phyloP scores from a whole-genome alignment of 2,888 invertebrate genomes.

The Cryptops parisi region DNA sequence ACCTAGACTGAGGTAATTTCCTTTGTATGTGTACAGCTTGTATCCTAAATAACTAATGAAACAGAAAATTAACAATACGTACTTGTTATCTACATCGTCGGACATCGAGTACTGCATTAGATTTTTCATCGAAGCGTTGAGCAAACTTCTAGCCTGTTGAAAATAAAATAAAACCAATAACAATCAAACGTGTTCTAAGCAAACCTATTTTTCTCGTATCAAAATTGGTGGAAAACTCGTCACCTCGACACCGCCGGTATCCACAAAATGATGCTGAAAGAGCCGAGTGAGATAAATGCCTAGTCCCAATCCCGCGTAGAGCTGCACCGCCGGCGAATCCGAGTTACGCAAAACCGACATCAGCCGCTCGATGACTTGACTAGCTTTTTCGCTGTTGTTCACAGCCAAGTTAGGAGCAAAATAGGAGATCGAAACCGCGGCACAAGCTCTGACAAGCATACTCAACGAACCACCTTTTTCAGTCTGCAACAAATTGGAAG shows the following conservation, averaged over 20 bases:
- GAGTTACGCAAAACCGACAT: neutral
- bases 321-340: conserved; percentile 11
- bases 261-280: conserved; percentile 3
- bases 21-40: neutral
- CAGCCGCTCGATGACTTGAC: neutral
- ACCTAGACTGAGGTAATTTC: neutral
- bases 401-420: neutral
- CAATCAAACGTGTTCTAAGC: too few relatives aligned
- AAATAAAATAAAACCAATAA: too few relatives aligned
- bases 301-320: conserved; percentile 7
- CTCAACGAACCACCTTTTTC: conserved; percentile 3
- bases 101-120: conserved; percentile 1
- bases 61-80: neutral
- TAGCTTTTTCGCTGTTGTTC: neutral
- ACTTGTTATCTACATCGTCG: conserved; percentile 11
- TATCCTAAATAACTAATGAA: neutral
- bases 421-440: neutral
- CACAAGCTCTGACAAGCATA: conserved; percentile 8
- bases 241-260: conserved; percentile 5
- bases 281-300: conserved; percentile 3
- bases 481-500: too few relatives aligned
- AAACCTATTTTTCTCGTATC: too few relatives aligned
- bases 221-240: neutral
- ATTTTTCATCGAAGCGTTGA: neutral
- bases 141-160: neutral